Percentiles rank a stretch among this genome's conserved stretches.
Conservation (phyloP, 2,113 vertebrate genomes). For the Delphinapterus leucas region DNA sequence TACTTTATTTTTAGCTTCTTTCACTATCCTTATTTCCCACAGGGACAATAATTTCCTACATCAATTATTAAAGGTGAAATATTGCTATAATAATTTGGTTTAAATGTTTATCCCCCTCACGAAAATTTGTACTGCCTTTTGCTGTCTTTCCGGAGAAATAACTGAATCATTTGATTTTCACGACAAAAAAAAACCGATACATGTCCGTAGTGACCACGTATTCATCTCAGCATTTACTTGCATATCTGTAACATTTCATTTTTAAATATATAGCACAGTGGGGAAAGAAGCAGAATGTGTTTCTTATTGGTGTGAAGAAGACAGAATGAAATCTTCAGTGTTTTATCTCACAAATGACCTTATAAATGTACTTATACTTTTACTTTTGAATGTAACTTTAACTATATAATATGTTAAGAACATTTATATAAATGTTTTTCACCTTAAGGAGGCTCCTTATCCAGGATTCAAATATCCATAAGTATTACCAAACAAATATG, state of each 20-base stretch:
- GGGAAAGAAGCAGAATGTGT: background rate
- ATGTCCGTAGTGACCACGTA: rapidly evolving
- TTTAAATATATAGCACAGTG: background rate
- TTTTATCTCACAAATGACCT: background rate
- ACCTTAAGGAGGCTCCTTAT: conserved; percentile 26
- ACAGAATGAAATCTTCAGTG: background rate
- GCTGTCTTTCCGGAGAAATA: background rate
- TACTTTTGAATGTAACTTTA: background rate
- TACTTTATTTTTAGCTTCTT: background rate
- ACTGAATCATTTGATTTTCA: background rate
- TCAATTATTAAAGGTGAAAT: background rate
- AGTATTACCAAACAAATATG: conserved; percentile 53
- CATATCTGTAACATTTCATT: background rate
- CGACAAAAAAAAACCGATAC: background rate
- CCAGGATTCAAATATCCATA: conserved; percentile 32
- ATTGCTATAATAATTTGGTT: background rate
- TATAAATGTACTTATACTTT: background rate
- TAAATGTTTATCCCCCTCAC: background rate
- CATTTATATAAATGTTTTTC: conserved; percentile 16
- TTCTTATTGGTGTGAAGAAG: background rate
- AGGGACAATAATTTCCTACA: background rate
- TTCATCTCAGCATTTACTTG: background rate
- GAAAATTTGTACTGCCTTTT: background rate
- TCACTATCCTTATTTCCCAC: background rate
- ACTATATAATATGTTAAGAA: background rate